These are phyloP conservation scores for Micromesistius poutassou DNA, from an alignment of 2,797 vertebrate genomes.

Conservation along the genomic window DNA sequence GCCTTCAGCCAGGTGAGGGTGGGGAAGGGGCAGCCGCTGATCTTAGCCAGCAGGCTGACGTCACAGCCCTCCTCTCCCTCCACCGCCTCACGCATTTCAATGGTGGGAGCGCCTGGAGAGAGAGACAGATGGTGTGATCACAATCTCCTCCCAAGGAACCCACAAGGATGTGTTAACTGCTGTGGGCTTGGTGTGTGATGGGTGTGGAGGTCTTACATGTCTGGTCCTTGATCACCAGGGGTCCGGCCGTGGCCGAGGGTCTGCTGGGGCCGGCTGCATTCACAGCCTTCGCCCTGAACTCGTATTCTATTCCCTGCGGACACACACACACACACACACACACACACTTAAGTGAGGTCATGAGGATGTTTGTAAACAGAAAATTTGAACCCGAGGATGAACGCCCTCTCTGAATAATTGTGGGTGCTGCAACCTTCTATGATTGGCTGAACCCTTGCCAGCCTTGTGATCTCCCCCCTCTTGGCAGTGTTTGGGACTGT, in stretches of 20 bases:
- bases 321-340: conserved; percentile 2
- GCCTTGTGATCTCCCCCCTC: not conserved
- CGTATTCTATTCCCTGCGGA: conserved; percentile 85
- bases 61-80: conserved; percentile 92
- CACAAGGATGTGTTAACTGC: not conserved
- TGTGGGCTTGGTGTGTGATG: not conserved
- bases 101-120: conserved; percentile 83
- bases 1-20: conserved; percentile 89
- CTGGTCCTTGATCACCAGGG: conserved; percentile 91
- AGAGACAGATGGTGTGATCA: not conserved
- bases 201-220: conserved; percentile 80
- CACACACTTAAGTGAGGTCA: not conserved
- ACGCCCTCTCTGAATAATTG: not conserved
- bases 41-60: conserved; percentile 86
- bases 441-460: not conserved
- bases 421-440: not conserved
- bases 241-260: conserved; percentile 89
- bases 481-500: not conserved
- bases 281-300: conserved; percentile 97
- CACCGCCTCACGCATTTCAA: conserved; percentile 87
- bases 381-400: not conserved
- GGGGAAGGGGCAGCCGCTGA: conserved; percentile 96
- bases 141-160: not conserved
- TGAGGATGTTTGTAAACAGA: not conserved
- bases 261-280: conserved; percentile 92